Evolutionary conservation across 2,888 invertebrate genomes (phyloP), one percentile per base, ranked within the genome.

Genomic region (Margaritifera margaritifera): DNA sequence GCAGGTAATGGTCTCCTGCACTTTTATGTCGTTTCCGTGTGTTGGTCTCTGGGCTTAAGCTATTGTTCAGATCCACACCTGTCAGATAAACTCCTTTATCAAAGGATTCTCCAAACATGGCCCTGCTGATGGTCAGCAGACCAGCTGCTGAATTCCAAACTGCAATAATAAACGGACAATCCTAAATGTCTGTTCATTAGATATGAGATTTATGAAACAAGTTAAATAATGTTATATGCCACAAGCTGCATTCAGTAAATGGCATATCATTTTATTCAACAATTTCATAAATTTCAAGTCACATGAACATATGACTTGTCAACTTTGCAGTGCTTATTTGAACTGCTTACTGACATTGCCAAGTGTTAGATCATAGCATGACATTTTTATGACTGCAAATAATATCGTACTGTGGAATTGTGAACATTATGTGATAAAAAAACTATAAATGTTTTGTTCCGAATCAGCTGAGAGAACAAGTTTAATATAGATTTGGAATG

Each of bases 91-190:
- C 75, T 60, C 76, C 77, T 58, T 79, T 76, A 51, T 84, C 80
- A 51, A 87, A 63, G 42, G 80, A 78, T 11, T 81, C 78, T 64
- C 82, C 79, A 42, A 15, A 2, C 42, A 42, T 42, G 42, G 42
- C 42, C 11, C 42, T 42, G 74, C 86, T 87, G 19, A 86, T 76
- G 87, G 92, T 93, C 64, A 93, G 86, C 54, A 92, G 83, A 4
- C 92, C 92, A 31, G 92, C 92, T 77, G 91, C 90, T 76, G 92
- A 90, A 78, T 89, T 90, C 52, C 89, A 89, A 76, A 89, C 86
- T 86, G 77, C 51, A 79, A 91, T 88, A 4, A 42, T 42, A 42
- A 15, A 42, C 15, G 42, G 15, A 11, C 42, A 42, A 11, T 11
- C 11, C 11, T 42, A 42, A 42, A 42, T 42, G 11, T 3, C 11